phyloP scores from a whole-genome alignment of 2,113 vertebrate genomes.

The Chamaea fasciata region DNA sequence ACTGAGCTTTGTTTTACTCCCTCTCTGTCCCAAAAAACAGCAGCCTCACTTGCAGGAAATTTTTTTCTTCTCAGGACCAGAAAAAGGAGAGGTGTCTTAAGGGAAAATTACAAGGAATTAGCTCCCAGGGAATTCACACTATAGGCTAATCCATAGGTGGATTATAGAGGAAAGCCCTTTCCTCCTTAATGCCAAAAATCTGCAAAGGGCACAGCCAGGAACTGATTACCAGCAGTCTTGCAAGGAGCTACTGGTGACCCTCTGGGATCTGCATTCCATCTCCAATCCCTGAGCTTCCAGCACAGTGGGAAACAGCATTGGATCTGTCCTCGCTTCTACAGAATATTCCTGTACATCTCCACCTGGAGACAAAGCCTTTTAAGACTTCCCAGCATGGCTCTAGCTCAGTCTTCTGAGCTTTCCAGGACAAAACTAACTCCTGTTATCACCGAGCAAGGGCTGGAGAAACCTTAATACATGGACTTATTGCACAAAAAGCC shows the following conservation, averaged over 20 bases:
- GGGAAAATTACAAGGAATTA: not conserved
- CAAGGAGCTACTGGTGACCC: not conserved
- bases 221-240: not conserved
- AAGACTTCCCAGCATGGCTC: not conserved
- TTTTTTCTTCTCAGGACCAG: not conserved
- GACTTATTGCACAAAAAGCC: not conserved
- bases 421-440: not conserved
- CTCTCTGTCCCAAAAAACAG: not conserved
- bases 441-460: not conserved
- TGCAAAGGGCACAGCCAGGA: not conserved
- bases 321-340: not conserved
- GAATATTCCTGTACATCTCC: not conserved
- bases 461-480: not conserved
- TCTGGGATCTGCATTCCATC: not conserved
- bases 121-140: not conserved
- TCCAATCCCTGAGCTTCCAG: not conserved
- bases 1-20: not conserved
- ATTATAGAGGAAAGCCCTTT: not conserved
- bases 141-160: not conserved
- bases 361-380: not conserved
- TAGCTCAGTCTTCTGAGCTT: not conserved
- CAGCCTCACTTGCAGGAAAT: not conserved
- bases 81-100: not conserved
- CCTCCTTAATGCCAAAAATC: not conserved
- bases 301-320: not conserved